phyloP scores from a whole-genome alignment of 2,888 invertebrate genomes.

The Gymnosoma rotundatum region DNA sequence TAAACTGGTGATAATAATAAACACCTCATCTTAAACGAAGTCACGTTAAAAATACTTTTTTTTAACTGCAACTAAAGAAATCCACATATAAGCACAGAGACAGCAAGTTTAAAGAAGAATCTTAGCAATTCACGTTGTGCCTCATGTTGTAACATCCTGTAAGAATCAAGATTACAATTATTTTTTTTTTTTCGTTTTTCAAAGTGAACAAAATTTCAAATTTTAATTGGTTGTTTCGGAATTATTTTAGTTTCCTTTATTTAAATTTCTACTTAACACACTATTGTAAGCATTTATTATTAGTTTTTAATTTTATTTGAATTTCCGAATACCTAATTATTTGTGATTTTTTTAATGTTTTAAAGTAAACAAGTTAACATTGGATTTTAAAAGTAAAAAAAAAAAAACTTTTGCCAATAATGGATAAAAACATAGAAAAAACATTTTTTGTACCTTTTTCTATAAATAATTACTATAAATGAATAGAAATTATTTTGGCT shows the following conservation, averaged over 20 bases:
- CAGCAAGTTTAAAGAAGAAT: conserved; percentile 9
- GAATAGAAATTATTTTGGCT: too few relatives aligned
- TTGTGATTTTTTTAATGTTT: too few relatives aligned
- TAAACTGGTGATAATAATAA: conserved; percentile 68
- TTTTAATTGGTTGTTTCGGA: conserved; percentile 31
- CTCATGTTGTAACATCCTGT: conserved; percentile 66
- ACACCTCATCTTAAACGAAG: conserved; percentile 69
- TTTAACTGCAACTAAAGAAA: conserved; percentile 5
- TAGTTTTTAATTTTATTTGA: too few relatives aligned
- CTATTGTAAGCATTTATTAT: too few relatives aligned
- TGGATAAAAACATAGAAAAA: too few relatives aligned
- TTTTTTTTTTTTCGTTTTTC: conserved; percentile 12
- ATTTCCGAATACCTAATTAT: too few relatives aligned
- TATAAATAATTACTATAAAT: too few relatives aligned
- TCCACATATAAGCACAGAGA: conserved; percentile 12
- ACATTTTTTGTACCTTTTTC: too few relatives aligned
- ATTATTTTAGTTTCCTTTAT: background rate
- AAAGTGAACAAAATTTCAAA: conserved; percentile 32
- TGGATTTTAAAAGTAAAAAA: too few relatives aligned
- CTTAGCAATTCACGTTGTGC: conserved; percentile 49
- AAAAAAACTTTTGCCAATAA: too few relatives aligned
- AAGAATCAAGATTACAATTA: conserved; percentile 61
- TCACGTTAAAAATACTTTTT: conserved; percentile 55
- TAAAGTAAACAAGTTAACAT: too few relatives aligned
- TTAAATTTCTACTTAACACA: too few relatives aligned